Evolutionary conservation across 53 echinoderm and acorn worm genomes (phyloP), one percentile per base, ranked within the genome.

Genomic region (Arbacia lixula): DNA sequence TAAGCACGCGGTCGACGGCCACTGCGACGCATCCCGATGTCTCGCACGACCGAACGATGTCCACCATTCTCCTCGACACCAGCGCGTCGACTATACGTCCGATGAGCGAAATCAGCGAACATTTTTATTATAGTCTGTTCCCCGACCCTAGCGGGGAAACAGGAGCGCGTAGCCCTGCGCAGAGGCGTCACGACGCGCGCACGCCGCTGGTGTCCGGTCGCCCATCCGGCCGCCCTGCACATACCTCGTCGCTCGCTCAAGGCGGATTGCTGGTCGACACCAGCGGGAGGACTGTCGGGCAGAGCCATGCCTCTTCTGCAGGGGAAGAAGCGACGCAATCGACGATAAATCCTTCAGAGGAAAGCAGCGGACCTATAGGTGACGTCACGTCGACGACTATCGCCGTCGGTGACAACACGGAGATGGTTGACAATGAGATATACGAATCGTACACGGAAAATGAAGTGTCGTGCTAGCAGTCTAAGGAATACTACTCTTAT

Each of bases 371-470:
- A 38, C 67, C 78, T n/a, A 2, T 43, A 5, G 71, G 60, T 28
- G 85, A 71, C 20, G 21, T 60, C 6, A 86, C 74, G 17, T 52
- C 84, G 19, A 84, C 53, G 33, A 84, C 84, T 10, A 36, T 68
- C 11, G 43, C 82, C n/a, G 82, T 12, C 43, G 82, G 63, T 62
- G 82, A 81, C 42, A 21, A 43, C 27, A 81, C 89, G 0, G 81
- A 87, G 43, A 94, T 94, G 95, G 91, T 94, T n/a, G 95, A 94
- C 20, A 94, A 94, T 87, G 89, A 94, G 46, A 94, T 94, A 1
- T 94, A 94, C 65, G 95, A 94, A 64, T 66, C 84, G 11, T 93
- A 85, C 57, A 61, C 87, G 17, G 85, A 89, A 35, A 84, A 89
- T 12, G 89, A 89, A 85, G 89, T 89, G 32, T 84, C 84, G 60